Conservation (phyloP, 2,888 invertebrate genomes). For the Strigamia transsilvanica region DNA sequence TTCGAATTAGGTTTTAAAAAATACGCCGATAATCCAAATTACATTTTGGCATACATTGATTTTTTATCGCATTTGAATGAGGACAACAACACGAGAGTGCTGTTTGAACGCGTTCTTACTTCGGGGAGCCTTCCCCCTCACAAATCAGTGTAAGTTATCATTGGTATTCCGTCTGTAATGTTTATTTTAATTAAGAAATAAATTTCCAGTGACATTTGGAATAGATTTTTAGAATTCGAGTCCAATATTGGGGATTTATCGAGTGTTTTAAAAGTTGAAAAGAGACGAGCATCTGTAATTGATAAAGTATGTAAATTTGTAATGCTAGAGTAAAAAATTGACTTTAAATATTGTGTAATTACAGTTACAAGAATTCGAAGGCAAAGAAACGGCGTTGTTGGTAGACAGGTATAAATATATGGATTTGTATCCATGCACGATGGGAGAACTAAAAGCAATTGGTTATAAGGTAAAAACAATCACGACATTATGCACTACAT, state of each 20-base stretch:
- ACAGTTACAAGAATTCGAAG: conserved; percentile 93
- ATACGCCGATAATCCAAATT: conserved; percentile 93
- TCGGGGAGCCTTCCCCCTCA: conserved; percentile 90
- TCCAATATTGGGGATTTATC: conserved; percentile 97
- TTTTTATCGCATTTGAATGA: conserved; percentile 97
- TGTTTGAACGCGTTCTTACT: conserved; percentile 95
- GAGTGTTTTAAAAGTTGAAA: conserved; percentile 97
- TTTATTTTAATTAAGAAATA: too few relatives aligned
- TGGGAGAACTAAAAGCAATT: conserved; percentile 80
- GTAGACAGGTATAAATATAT: conserved; percentile 96
- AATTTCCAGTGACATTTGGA: conserved; percentile 88
- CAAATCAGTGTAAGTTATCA: conserved; percentile 78
- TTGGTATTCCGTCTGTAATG: conserved; percentile 15
- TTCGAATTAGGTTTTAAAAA: conserved; percentile 98
- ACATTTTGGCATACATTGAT: conserved; percentile 94
- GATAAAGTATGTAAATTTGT: conserved; percentile 75
- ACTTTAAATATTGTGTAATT: conserved; percentile 55
- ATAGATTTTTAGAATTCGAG: conserved; percentile 97
- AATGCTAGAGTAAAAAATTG: neutral
- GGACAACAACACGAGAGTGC: conserved; percentile 99
- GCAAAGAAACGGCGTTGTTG: conserved; percentile 94
- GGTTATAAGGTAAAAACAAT: conserved; percentile 64
- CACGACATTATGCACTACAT: neutral
- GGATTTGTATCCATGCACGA: conserved; percentile 91
- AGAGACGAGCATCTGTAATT: conserved; percentile 85